Conservation (phyloP, 2,797 vertebrate genomes). For the Passerculus sandwichensis region DNA sequence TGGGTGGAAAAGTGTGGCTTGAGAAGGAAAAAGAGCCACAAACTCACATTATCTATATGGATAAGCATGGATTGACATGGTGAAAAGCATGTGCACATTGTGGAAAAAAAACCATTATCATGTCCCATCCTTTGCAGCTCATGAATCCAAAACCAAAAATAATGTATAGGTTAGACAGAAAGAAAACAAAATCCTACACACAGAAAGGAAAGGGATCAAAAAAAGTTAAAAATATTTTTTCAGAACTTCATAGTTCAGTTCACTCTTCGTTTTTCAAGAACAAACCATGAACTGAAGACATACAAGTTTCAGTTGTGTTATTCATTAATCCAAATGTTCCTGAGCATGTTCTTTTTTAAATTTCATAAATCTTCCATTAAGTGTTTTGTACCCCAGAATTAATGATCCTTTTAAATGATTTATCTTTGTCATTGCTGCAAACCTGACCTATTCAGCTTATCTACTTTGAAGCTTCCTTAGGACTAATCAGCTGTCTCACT, state of each 20-base stretch:
- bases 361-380: conserved; percentile 25
- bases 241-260: neutral
- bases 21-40: neutral
- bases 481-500: conserved; percentile 39
- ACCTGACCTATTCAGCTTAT: conserved; percentile 8
- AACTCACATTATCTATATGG: neutral
- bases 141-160: conserved; percentile 26
- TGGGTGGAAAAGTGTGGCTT: neutral
- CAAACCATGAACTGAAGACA: neutral
- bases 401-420: conserved; percentile 6
- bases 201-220: neutral
- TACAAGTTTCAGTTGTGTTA: neutral
- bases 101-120: neutral
- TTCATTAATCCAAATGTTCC: conserved; percentile 38
- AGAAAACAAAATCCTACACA: neutral
- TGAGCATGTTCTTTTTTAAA: neutral
- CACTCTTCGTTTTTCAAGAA: conserved; percentile 14
- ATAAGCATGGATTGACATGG: neutral
- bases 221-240: neutral
- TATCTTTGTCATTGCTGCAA: conserved; percentile 25
- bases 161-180: conserved; percentile 1
- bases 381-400: neutral
- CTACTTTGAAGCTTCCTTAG: conserved; percentile 39
- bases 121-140: neutral
- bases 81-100: neutral